Evolutionary conservation across 2,113 vertebrate genomes (phyloP), one percentile per base, ranked within the genome.

Genomic region (Toxostoma redivivum): DNA sequence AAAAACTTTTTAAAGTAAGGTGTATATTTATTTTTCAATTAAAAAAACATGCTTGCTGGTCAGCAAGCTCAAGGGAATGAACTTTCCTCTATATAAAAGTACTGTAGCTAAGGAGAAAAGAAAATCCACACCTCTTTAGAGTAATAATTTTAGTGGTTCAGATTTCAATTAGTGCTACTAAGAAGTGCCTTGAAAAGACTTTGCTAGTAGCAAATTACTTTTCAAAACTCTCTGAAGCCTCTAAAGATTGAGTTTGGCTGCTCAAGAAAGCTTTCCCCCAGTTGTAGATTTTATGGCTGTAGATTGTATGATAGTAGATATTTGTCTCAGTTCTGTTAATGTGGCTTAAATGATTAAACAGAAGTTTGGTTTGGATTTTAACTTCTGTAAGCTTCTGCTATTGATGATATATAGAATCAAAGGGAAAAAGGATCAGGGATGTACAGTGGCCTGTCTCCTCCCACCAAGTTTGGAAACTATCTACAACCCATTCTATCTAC

Each of bases 11-110:
- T 31, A 48, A 94, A 56, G 23, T 13, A 92, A 25, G 1, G 1
- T 23, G 0, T 23, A 27, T 23, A n/a, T 54, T 47, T 72, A 28
- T 33, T 9, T 40, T 64, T 48, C n/a, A 30, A 28, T 40, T 18
- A 18, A 45, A 70, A 28, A 42, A 10, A 8, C 0, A 7, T 15
- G 2, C 8, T 51, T 58, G 2, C 5, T 50, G 14, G 62, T 22
- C 24, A 57, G 25, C 12, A 70, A 44, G 4, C 47, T 84, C 12
- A 60, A 77, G 23, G 8, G 33, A 91, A 70, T 57, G 2, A 31
- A 24, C 13, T 57, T 71, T n/a, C 2, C 8, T 60, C 35, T 58
- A 11, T 53, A 79, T 83, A 69, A 40, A 80, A 54, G 11, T 88
- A 15, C 14, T 44, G 19, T 28, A 64, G 7, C 3, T 67, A 66